phyloP scores from a whole-genome alignment of 2,797 vertebrate genomes.

The Luscinia megarhynchos region DNA sequence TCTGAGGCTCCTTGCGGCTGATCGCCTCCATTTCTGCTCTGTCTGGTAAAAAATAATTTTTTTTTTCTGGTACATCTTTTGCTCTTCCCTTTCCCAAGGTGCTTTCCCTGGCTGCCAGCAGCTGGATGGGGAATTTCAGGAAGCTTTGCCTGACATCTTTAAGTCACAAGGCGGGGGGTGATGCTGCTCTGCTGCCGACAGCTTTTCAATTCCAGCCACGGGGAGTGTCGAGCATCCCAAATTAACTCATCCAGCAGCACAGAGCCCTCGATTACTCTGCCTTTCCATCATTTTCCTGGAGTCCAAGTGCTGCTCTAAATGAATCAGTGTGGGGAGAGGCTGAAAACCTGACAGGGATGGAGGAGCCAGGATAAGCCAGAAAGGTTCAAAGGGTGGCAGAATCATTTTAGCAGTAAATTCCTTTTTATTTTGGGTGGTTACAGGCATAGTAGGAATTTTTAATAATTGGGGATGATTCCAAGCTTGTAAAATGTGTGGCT shows the following conservation, averaged over 20 bases:
- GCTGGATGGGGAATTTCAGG: not conserved
- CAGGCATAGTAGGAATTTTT: not conserved
- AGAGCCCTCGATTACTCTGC: not conserved
- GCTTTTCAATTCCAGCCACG: not conserved
- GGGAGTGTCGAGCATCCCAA: not conserved
- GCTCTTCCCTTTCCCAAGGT: not conserved
- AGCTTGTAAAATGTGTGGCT: rapidly evolving
- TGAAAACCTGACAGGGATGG: not conserved
- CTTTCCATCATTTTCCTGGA: not conserved
- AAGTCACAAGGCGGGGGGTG: not conserved
- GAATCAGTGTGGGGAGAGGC: not conserved
- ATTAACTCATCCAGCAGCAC: not conserved
- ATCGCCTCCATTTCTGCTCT: not conserved
- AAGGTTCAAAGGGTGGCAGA: not conserved
- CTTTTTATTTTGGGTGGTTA: not conserved
- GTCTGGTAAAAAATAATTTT: not conserved
- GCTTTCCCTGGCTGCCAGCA: not conserved
- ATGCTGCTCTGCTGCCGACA: not conserved
- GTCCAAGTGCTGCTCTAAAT: not conserved
- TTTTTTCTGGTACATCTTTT: not conserved
- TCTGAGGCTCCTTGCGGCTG: not conserved
- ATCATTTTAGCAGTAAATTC: not conserved
- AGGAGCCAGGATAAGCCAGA: rapidly evolving
- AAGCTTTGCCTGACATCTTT: not conserved
- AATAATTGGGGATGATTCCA: not conserved